phyloP scores from a whole-genome alignment of 2,888 invertebrate genomes.

The Eilema sororculum region DNA sequence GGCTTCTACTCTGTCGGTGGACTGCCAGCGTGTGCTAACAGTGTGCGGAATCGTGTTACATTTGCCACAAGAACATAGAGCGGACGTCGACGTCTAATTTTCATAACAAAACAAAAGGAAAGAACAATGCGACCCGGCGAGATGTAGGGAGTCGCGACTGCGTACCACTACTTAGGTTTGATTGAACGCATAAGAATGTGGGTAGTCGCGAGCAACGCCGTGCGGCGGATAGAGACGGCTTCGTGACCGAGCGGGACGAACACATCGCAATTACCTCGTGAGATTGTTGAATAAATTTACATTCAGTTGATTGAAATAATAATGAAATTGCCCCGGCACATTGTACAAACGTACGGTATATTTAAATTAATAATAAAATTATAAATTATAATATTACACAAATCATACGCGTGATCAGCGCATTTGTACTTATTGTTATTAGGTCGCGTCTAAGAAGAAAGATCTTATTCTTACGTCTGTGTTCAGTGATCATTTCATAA shows the following conservation, averaged over 20 bases:
- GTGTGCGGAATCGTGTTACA: constrained; percentile 42
- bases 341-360: constrained; percentile 81
- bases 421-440: constrained; percentile 74
- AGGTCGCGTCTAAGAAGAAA: constrained; percentile 60
- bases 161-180: constrained; percentile 76
- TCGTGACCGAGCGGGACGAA: constrained; percentile 61
- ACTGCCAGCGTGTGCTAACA: constrained; percentile 22
- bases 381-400: constrained; percentile 84
- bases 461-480: constrained; percentile 52
- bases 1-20: neutral
- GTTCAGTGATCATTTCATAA: constrained; percentile 62
- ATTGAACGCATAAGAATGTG: constrained; percentile 86
- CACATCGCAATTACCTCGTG: constrained; percentile 85
- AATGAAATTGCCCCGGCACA: constrained; percentile 86
- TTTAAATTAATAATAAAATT: constrained; percentile 87
- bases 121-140: constrained; percentile 67
- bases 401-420: constrained; percentile 67
- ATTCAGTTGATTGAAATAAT: constrained; percentile 87
- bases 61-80: constrained; percentile 50
- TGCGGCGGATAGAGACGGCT: constrained; percentile 60
- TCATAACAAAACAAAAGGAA: constrained; percentile 74
- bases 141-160: constrained; percentile 61
- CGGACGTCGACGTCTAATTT: constrained; percentile 66
- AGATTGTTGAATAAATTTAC: constrained; percentile 88
- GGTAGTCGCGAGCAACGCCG: constrained; percentile 67